These are phyloP conservation scores for Nerophis ophidion DNA, from an alignment of 2,113 vertebrate genomes.

Conservation along the genomic window DNA sequence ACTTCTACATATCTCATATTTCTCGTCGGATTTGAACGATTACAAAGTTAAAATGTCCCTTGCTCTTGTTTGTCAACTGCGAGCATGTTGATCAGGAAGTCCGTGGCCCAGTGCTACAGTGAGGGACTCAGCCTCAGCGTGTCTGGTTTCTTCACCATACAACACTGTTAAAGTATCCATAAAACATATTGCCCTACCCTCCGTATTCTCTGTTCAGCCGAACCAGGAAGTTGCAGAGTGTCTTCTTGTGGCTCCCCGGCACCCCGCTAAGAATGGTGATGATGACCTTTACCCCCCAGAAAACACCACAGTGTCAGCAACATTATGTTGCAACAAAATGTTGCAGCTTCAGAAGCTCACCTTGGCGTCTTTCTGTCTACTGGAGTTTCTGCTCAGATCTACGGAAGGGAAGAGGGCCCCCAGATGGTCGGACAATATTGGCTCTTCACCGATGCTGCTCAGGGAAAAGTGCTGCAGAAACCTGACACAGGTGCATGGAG, in stretches of 20 bases:
- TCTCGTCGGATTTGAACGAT: too few relatives aligned
- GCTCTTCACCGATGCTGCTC: constrained; percentile 79
- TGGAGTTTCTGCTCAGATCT: constrained; percentile 49
- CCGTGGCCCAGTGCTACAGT: too few relatives aligned
- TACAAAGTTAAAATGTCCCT: too few relatives aligned
- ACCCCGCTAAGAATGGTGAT: constrained; percentile 84
- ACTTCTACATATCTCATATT: too few relatives aligned
- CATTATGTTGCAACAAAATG: background rate
- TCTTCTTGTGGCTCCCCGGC: constrained; percentile 83
- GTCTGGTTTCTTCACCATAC: too few relatives aligned
- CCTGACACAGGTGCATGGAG: constrained; percentile 58
- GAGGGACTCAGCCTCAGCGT: too few relatives aligned
- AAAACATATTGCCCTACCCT: constrained; percentile 66
- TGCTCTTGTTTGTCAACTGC: too few relatives aligned
- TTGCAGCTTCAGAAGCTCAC: constrained; percentile 55
- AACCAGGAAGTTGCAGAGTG: constrained; percentile 80
- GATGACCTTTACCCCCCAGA: constrained; percentile 69
- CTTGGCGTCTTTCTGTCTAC: constrained; percentile 68
- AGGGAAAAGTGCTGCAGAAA: constrained; percentile 86
- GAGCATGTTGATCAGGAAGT: too few relatives aligned
- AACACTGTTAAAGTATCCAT: too few relatives aligned
- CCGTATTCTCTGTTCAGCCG: constrained; percentile 79
- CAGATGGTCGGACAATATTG: constrained; percentile 80
- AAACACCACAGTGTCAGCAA: background rate
- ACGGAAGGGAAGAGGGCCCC: constrained; percentile 74